phyloP scores from a whole-genome alignment of 1,140 invertebrate species.

The Littorina saxatilis region DNA sequence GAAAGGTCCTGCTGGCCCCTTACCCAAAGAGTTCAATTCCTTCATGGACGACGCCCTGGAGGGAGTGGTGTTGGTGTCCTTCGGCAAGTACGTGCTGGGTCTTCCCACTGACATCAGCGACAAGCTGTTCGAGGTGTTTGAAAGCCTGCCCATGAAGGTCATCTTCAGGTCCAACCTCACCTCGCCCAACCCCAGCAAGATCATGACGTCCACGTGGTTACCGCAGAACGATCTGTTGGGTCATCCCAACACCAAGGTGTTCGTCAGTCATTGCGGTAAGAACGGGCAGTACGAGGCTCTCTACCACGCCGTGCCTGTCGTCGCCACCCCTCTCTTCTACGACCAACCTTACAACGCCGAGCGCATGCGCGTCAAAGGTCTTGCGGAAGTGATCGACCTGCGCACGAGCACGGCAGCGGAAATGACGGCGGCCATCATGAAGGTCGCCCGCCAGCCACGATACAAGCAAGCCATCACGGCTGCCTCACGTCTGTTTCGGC shows the following conservation, averaged over 20 bases:
- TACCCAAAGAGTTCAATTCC: constrained; percentile 20
- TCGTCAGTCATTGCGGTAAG: constrained; percentile 86
- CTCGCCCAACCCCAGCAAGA: constrained; percentile 78
- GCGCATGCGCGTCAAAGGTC: constrained; percentile 68
- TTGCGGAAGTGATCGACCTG: constrained; percentile 58
- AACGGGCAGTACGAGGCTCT: constrained; percentile 85
- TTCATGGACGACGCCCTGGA: constrained; percentile 45
- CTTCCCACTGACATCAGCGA: constrained; percentile 31
- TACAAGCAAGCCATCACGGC: constrained; percentile 50
- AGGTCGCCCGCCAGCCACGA: constrained; percentile 38
- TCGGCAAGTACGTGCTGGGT: constrained; percentile 45
- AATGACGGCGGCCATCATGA: constrained; percentile 54
- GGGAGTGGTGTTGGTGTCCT: constrained; percentile 51
- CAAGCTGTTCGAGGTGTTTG: constrained; percentile 42
- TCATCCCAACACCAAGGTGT: constrained; percentile 77
- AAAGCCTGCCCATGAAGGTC: constrained; percentile 25
- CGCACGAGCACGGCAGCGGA: constrained; percentile 43
- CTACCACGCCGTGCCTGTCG: constrained; percentile 84
- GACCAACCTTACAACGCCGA: constrained; percentile 79
- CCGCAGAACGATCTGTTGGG: constrained; percentile 89
- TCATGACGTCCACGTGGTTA: constrained; percentile 85
- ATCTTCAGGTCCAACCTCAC: constrained; percentile 24
- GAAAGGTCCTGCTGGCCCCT: constrained; percentile 7
- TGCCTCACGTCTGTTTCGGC: constrained; percentile 47
- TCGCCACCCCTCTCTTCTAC: constrained; percentile 84